A percentile compares a stretch with the other conserved stretches of the same genome.
Evolutionary conservation across 1,140 invertebrate species (phyloP).

Genomic region (Drosophila ercepeae): DNA sequence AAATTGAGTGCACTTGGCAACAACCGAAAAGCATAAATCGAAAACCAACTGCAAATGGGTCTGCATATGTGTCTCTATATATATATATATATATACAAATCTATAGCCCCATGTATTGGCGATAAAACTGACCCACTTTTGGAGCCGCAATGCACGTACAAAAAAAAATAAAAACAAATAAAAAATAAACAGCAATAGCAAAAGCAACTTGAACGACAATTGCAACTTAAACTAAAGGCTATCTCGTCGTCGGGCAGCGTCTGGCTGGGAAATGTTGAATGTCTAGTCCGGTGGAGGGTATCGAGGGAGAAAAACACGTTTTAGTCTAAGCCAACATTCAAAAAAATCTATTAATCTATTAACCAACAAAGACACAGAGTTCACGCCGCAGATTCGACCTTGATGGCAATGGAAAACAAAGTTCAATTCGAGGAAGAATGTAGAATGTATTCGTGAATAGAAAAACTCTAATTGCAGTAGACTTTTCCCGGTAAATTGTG

Average conservation of each 20-base stretch:
- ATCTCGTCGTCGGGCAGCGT: constrained; percentile 20
- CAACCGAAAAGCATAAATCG: constrained; percentile 30
- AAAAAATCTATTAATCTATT: constrained; percentile 1
- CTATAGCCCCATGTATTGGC: constrained; percentile 40
- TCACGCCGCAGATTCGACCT: constrained; percentile 52
- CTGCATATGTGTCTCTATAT: constrained; percentile 13
- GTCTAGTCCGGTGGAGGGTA: constrained; percentile 25
- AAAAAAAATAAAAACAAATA: constrained; percentile 10
- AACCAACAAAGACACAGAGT: too few species aligned
- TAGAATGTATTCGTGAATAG: neutral
- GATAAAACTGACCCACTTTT: constrained; percentile 78
- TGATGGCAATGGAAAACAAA: constrained; percentile 61
- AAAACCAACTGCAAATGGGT: constrained; percentile 41
- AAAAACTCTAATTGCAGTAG: constrained; percentile 64
- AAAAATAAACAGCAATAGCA: neutral
- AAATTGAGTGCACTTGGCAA: constrained; percentile 69
- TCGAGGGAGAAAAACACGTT: constrained; percentile 27
- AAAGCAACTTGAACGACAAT: constrained; percentile 42
- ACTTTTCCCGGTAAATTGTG: constrained; percentile 57
- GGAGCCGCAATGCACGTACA: constrained; percentile 46
- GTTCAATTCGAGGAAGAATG: constrained; percentile 40
- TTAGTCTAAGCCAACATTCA: constrained; percentile 26
- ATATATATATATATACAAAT: too few species aligned
- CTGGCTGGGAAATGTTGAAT: constrained; percentile 40
- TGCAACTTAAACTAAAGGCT: constrained; percentile 55